Evolutionary conservation across 2,888 invertebrate species (phyloP).

Genomic region (Agrochola circellaris): DNA sequence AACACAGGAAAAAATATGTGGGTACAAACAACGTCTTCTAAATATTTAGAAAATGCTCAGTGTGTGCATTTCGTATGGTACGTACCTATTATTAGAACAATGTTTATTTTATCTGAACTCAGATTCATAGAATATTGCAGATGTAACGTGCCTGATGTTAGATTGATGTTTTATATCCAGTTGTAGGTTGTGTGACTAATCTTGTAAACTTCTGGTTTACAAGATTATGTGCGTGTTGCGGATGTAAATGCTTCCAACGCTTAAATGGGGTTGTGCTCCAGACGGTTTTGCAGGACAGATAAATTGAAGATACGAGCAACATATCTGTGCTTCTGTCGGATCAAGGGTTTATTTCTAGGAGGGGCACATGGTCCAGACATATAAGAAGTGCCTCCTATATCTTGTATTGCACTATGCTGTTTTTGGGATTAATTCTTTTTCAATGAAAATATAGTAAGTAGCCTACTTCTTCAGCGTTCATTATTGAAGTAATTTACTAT

Average conservation of each 20-base stretch:
- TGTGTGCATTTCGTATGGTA: constrained; percentile 52
- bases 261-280: neutral
- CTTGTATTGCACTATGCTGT: too few relatives aligned
- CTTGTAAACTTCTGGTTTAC: constrained; percentile 15
- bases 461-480: too few relatives aligned
- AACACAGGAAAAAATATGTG: constrained; percentile 63
- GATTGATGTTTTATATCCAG: constrained; percentile 27
- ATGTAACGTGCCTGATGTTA: constrained; percentile 22
- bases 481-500: too few relatives aligned
- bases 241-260: neutral
- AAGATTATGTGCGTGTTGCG: constrained; percentile 1
- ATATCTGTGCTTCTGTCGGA: neutral
- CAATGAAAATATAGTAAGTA: too few relatives aligned
- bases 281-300: neutral
- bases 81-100: constrained; percentile 42
- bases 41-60: constrained; percentile 76
- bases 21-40: constrained; percentile 65
- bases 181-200: constrained; percentile 20
- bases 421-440: too few relatives aligned
- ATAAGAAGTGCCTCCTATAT: too few relatives aligned
- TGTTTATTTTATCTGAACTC: constrained; percentile 56
- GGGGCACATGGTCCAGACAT: too few relatives aligned
- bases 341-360: too few relatives aligned
- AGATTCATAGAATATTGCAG: constrained; percentile 38
- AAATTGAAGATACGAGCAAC: neutral